Evolutionary conservation across 92 coral and sea anemone genomes (phyloP), one percentile per base, ranked within the genome.

Genomic region (Epizoanthus stellaris): DNA sequence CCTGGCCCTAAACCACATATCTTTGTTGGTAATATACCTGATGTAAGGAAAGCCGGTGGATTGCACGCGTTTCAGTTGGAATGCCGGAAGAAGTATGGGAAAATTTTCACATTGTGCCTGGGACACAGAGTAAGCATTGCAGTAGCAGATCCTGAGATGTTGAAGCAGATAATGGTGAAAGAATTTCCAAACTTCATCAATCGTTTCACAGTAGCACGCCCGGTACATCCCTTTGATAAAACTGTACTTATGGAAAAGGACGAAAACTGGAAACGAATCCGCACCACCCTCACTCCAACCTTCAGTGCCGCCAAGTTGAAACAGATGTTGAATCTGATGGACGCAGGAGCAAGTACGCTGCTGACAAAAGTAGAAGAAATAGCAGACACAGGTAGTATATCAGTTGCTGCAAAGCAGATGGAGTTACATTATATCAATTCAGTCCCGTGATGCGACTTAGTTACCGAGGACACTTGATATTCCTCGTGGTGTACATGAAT

Each of bases 1-100:
- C 96, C 96, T 45, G 96, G 96, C 10, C 86, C 92, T 63, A 77
- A 86, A 63, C 96, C 96, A 39, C 83, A 53, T 60, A 88, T 92
- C 0, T 93, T 85, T 87, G 67, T 88, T 42, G 96, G 96, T 20
- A 93, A 90, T 60, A 66, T 93, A 17, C 89, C 84, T 16, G 96
- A 93, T 64, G 14, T 93, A 16, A 67, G 65, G 62, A 85, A 82
- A 54, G 84, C 57, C 38, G 96, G 96, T 17, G 93, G 93, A 16
- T 45, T 90, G 19, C 96, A 93, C 75, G 80, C 82, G 9, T 74
- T 87, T 65, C 23, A 87, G 17, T 63, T 88, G 30, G 93, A 82
- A 54, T 88, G 84, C 90, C 86, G 80, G 81, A 93, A 90, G 88
- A 86, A 81, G 45, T 93, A 90, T 45, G 96, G 96, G 43, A 93